Conservation (phyloP, 2,113 vertebrate genomes). For the Rhipidura dahli region DNA sequence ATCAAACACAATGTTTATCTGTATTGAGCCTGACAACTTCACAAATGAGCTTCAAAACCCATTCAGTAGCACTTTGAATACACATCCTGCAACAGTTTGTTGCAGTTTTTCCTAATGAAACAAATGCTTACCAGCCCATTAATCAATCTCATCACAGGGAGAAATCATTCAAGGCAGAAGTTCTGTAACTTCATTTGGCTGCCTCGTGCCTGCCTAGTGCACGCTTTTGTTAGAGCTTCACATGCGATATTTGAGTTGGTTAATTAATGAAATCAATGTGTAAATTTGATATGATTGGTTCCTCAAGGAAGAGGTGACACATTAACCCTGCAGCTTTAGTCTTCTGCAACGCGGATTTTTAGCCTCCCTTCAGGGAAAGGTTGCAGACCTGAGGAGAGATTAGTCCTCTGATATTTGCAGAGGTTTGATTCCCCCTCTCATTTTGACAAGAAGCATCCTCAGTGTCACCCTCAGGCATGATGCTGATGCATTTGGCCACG, state of each 20-base stretch:
- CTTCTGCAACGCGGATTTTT: neutral
- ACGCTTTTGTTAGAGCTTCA: neutral
- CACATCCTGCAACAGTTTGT: neutral
- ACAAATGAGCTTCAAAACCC: constrained; percentile 17
- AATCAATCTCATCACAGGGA: constrained; percentile 36
- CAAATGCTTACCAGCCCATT: constrained; percentile 12
- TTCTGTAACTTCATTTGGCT: neutral
- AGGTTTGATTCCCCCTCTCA: neutral
- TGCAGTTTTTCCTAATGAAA: constrained; percentile 12
- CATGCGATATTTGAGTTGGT: neutral
- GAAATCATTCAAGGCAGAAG: neutral
- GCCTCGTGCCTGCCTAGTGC: neutral
- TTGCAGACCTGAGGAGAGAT: neutral
- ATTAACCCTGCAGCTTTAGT: neutral
- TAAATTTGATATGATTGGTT: neutral
- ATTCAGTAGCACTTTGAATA: neutral
- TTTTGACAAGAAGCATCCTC: neutral
- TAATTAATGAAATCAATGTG: neutral
- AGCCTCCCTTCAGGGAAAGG: neutral
- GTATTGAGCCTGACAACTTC: constrained; percentile 2
- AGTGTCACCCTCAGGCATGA: accelerated
- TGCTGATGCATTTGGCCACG: neutral
- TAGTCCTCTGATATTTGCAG: neutral
- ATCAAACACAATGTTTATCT: constrained; percentile 23
- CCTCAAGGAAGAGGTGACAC: neutral